phyloP scores from a whole-genome alignment of 2,113 vertebrate species.

The Uria lomvia region DNA sequence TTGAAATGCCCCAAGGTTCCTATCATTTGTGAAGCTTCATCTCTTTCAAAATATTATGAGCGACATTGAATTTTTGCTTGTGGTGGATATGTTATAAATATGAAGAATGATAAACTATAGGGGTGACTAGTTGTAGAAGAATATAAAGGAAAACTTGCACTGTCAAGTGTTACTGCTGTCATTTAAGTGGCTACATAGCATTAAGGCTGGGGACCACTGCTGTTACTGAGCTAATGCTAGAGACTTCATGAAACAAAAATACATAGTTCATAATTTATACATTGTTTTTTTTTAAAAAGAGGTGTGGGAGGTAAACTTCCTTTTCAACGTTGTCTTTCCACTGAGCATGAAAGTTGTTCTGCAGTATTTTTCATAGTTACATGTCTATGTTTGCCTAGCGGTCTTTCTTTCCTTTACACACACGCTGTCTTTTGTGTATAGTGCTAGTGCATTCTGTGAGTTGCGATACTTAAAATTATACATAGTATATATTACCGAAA shows the following conservation, averaged over 20 bases:
- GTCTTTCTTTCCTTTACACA: background rate
- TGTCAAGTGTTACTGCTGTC: background rate
- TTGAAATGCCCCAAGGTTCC: slow-evolving; percentile 55
- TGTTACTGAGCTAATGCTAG: background rate
- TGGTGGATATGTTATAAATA: slow-evolving; percentile 10
- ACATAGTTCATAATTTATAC: background rate
- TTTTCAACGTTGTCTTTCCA: background rate
- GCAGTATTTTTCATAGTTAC: background rate
- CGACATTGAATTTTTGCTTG: background rate
- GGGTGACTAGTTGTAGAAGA: background rate
- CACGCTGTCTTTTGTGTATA: background rate
- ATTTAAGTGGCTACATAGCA: background rate
- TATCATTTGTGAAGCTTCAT: slow-evolving; percentile 21
- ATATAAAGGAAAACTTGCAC: background rate
- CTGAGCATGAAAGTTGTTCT: background rate
- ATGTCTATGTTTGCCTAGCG: background rate
- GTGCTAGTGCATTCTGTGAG: background rate
- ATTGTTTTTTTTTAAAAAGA: background rate
- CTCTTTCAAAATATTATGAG: slow-evolving; percentile 33
- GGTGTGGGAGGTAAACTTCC: background rate
- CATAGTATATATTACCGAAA: background rate
- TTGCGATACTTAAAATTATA: background rate
- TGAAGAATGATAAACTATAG: background rate
- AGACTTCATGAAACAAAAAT: background rate
- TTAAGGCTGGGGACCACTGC: background rate